Conservation (phyloP, 2,797 vertebrate species). For the Galaxias olidus region DNA sequence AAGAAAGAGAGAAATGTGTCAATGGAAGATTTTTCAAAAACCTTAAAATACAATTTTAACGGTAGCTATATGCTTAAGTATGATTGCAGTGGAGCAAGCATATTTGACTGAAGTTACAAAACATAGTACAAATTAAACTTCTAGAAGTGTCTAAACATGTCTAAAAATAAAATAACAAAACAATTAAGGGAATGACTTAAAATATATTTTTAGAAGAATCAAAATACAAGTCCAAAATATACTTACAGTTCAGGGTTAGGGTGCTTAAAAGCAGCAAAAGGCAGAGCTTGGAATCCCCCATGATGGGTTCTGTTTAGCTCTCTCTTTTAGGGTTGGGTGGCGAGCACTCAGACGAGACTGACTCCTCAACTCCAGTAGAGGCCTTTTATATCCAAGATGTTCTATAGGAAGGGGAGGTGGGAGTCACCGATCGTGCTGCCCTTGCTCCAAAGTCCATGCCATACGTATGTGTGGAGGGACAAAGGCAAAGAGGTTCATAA, state of each 20-base stretch:
- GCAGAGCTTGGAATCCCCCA: constrained; percentile 84
- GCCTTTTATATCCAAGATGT: constrained; percentile 67
- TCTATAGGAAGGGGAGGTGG: constrained; percentile 32
- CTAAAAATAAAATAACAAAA: too few species aligned
- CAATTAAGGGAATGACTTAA: too few species aligned
- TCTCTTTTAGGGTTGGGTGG: constrained; percentile 55
- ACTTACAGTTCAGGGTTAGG: constrained; percentile 81
- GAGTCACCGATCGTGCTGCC: constrained; percentile 43
- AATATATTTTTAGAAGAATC: too few species aligned
- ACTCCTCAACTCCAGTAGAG: constrained; percentile 21
- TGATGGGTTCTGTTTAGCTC: constrained; percentile 77
- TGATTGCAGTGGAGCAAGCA: too few species aligned
- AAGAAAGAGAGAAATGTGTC: too few species aligned
- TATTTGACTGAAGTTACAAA: too few species aligned
- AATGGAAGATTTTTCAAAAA: not conserved
- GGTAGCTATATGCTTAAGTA: too few species aligned
- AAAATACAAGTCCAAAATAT: constrained; percentile 15
- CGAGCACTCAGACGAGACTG: constrained; percentile 72
- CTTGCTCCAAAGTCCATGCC: constrained; percentile 73
- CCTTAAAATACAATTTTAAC: constrained; percentile 12
- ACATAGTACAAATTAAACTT: too few species aligned
- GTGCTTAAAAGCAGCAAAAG: constrained; percentile 77
- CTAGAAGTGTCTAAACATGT: too few species aligned
- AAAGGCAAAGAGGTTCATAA: constrained; percentile 70
- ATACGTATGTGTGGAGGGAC: constrained; percentile 70